Conservation (phyloP, 1,140 invertebrate species). For the Anthonomus grandis region DNA sequence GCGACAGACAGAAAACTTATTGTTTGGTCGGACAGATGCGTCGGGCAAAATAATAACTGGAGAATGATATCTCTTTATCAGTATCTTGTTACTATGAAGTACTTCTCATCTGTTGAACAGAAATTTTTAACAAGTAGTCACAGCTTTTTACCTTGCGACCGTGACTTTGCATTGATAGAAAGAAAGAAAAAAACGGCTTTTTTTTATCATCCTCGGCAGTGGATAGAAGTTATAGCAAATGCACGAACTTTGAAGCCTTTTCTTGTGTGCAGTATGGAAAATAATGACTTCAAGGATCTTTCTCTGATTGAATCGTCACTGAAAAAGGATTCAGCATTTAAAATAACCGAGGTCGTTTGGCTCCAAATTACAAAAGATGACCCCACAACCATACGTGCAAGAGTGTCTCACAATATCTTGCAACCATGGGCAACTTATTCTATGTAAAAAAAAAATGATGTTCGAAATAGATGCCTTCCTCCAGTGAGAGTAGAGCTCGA, state of each 20-base stretch:
- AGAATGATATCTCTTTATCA: not conserved
- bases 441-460: no score
- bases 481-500: no score
- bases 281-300: not conserved
- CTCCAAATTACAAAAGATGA: not conserved
- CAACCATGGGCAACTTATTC: conserved; percentile 1
- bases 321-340: not conserved
- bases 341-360: not conserved
- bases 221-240: conserved; percentile 2
- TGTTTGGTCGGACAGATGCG: conserved; percentile 16
- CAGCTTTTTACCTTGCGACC: conserved; percentile 14
- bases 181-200: not conserved
- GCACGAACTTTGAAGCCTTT: not conserved
- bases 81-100: not conserved
- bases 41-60: conserved; percentile 10
- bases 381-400: not conserved
- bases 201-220: not conserved
- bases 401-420: not conserved
- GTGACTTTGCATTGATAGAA: conserved; percentile 3
- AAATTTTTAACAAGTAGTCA: conserved; percentile 9
- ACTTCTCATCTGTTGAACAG: conserved; percentile 4
- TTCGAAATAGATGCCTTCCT: no score
- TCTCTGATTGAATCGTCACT: not conserved
- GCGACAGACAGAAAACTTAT: no score
- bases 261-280: not conserved